Evolutionary conservation across 2,888 invertebrate species (phyloP).

Genomic region (Rhamnusium bicolor): DNA sequence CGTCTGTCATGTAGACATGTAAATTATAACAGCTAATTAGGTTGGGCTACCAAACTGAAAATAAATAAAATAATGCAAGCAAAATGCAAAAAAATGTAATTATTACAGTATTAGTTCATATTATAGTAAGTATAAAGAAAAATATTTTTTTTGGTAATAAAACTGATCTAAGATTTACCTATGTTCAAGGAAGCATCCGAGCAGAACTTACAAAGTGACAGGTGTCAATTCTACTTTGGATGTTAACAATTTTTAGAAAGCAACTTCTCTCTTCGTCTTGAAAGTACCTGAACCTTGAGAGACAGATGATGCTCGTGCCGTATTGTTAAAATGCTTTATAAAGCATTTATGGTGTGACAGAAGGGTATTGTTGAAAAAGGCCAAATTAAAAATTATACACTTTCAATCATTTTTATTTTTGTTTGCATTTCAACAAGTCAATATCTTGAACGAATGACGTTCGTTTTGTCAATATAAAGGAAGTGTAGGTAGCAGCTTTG

Average conservation of each 20-base stretch:
- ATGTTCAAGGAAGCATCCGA: constrained; percentile 48
- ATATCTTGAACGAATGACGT: background rate
- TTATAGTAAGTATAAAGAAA: too few species aligned
- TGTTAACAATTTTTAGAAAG: constrained; percentile 50
- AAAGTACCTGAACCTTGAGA: constrained; percentile 23
- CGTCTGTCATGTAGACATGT: too few species aligned
- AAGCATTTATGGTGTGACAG: background rate
- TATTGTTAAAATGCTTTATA: constrained; percentile 19
- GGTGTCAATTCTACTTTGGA: constrained; percentile 59
- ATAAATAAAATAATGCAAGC: too few species aligned
- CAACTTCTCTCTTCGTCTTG: constrained; percentile 8
- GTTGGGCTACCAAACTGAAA: too few species aligned
- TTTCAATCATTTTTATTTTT: background rate
- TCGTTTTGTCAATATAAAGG: background rate
- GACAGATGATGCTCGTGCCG: constrained; percentile 50
- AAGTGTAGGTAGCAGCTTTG: background rate
- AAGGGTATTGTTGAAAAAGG: constrained; percentile 1
- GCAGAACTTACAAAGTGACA: constrained; percentile 60
- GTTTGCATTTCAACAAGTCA: background rate
- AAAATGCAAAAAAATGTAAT: too few species aligned
- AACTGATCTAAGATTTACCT: background rate
- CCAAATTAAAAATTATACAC: background rate
- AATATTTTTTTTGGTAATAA: background rate
- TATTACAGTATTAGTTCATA: too few species aligned
- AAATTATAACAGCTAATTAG: too few species aligned